Base-by-base conservation (phyloP, 2,113 vertebrate species). In the Bos javanicus region DNA sequence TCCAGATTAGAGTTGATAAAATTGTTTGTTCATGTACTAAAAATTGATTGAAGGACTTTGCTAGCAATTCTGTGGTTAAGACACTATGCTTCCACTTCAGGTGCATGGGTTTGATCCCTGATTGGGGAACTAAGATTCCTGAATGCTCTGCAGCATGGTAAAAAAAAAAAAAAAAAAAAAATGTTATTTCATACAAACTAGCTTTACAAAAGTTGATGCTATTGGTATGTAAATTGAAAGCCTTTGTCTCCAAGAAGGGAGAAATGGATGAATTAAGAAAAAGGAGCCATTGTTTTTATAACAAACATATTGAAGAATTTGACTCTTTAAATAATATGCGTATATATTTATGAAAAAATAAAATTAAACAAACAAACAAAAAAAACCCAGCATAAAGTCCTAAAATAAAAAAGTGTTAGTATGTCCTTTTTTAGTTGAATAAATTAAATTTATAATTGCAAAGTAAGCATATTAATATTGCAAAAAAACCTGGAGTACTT, bases 251-350 rank as follows among this genome's bases (percentile, higher is more conserved):
- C 48, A 11, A 9, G 6, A 50, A 81, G 6, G 5, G 7, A 33
- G 46, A 88, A 50, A 33, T 82, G 5, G 6, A 4, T 57, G 7
- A 17, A 59, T 7, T 43, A 28, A 86, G 28, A 10, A 83, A 54
- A 21, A 0, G 2, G 43, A 12, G 21, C 0, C 11, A 0, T 19
- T 60, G 0, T 21, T 43, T 74, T 86, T 3, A 7, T 57, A 78
- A 78, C 9, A 76, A 87, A 83, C 3, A 12, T 43, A 15, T 13
- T 60, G 50, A 71, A 21, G 0, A 52, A 60, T 60, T 78, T 82
- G 82, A 8, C 28, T 81, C 48, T 82, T 21, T n/a, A 86, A 82
- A n/a, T 28, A 74, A 62, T 28, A 48, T 84, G 5, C 14, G 33
- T 15, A 10, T n/a, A 30, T 81, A 9, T 10, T 54, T 43, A n/a